phyloP scores from a whole-genome alignment of 2,113 vertebrate species.

The Talpa occidentalis region DNA sequence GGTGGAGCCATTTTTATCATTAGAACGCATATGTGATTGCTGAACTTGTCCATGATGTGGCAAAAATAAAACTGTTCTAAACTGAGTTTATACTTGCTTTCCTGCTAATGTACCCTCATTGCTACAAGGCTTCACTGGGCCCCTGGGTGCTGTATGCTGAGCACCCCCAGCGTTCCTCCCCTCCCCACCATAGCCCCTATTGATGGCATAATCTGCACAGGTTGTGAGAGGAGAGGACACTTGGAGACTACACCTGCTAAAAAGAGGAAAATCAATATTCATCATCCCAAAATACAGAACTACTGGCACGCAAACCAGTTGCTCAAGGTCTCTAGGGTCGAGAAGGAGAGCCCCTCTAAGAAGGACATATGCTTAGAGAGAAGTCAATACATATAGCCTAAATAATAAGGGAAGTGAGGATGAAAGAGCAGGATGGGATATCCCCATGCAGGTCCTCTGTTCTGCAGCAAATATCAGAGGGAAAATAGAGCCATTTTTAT shows the following conservation, averaged over 20 bases:
- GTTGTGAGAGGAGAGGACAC: not conserved
- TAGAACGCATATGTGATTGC: not conserved
- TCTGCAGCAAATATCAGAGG: not conserved
- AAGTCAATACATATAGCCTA: conserved; percentile 65
- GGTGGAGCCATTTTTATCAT: no score
- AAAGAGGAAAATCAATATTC: conserved; percentile 63
- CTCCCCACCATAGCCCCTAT: not conserved
- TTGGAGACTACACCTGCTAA: conserved; percentile 1
- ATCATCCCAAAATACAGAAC: conserved; percentile 66
- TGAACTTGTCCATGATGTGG: not conserved
- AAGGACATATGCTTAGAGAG: conserved; percentile 69
- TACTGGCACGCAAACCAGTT: conserved; percentile 46
- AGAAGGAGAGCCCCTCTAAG: conserved; percentile 72
- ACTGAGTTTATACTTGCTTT: not conserved
- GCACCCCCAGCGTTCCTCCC: not conserved
- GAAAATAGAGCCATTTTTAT: not conserved
- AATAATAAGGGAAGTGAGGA: conserved; percentile 58
- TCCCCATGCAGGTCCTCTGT: not conserved
- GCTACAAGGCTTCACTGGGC: not conserved
- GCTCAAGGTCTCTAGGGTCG: conserved; percentile 70
- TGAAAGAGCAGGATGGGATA: not conserved
- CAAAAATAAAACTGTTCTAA: not conserved
- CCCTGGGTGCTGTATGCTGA: not conserved
- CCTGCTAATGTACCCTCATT: no score
- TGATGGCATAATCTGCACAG: not conserved